A percentile compares a stretch with the other conserved stretches of the same genome.
Conservation (phyloP, 2,113 vertebrate genomes). For the Thamnaconus septentrionalis region DNA sequence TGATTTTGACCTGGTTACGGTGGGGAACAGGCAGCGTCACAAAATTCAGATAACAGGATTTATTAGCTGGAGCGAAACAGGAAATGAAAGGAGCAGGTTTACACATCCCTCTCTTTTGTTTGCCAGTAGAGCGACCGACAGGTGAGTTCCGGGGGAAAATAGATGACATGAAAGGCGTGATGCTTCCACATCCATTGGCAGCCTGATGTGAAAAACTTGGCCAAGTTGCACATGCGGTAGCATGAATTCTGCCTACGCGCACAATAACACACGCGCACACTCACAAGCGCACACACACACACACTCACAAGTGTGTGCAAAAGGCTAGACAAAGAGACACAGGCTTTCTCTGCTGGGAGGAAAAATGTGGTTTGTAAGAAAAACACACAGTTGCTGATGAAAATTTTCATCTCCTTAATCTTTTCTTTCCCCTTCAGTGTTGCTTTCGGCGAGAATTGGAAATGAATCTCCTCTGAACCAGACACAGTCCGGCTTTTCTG, state of each 20-base stretch:
- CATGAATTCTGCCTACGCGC: conserved; percentile 20
- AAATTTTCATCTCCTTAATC: conserved; percentile 3
- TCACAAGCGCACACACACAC: background rate
- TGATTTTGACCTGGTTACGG: too few relatives aligned
- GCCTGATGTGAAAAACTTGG: too few relatives aligned
- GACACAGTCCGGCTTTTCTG: conserved; percentile 11
- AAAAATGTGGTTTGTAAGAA: conserved; percentile 13
- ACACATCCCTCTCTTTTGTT: background rate
- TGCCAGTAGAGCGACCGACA: too few relatives aligned
- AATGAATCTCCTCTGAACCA: conserved; percentile 12
- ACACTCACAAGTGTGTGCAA: background rate
- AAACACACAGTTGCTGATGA: background rate
- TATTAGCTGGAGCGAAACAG: conserved; percentile 19
- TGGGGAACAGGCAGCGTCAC: conserved; percentile 9
- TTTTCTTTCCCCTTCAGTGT: background rate
- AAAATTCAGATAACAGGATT: conserved; percentile 46
- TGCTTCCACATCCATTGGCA: too few relatives aligned
- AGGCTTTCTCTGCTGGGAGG: background rate
- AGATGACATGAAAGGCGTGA: too few relatives aligned
- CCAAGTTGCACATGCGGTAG: too few relatives aligned
- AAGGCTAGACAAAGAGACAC: conserved; percentile 53
- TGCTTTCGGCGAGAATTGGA: background rate
- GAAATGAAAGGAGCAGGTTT: conserved; percentile 13
- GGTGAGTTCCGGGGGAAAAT: too few relatives aligned
- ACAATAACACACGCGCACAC: background rate